Evolutionary conservation across 1,140 invertebrate species (phyloP).

Genomic region (Oppia nitens): DNA sequence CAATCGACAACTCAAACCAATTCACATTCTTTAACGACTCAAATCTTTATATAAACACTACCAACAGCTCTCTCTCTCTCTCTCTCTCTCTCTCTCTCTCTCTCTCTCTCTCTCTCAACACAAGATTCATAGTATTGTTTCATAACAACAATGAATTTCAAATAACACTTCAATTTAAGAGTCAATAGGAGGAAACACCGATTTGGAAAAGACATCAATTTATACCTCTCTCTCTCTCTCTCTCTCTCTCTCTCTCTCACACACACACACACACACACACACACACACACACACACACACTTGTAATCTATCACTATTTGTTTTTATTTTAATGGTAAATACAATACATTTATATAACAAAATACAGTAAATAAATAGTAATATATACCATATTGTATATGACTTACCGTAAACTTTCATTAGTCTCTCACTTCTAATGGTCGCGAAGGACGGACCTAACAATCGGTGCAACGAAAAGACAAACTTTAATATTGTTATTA

Average conservation of each 20-base stretch:
- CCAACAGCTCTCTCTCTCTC: too few relatives aligned
- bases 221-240: neutral
- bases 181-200: neutral
- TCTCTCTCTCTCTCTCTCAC: neutral
- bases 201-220: neutral
- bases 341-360: too few relatives aligned
- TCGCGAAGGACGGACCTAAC: constrained; percentile 20
- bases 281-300: too few relatives aligned
- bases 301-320: neutral
- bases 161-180: neutral
- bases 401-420: constrained; percentile 24
- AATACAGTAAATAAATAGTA: too few relatives aligned
- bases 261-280: too few relatives aligned
- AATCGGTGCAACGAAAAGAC: too few relatives aligned
- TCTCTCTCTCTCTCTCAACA: too few relatives aligned
- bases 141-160: neutral
- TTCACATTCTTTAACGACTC: neutral
- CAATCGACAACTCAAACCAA: neutral
- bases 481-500: too few relatives aligned
- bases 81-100: too few relatives aligned
- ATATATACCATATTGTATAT: neutral
- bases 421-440: constrained; percentile 22
- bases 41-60: neutral
- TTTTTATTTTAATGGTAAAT: neutral
- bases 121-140: neutral